Evolutionary conservation across 2,888 invertebrate species (phyloP).

Genomic region (Embidobia sp.): DNA sequence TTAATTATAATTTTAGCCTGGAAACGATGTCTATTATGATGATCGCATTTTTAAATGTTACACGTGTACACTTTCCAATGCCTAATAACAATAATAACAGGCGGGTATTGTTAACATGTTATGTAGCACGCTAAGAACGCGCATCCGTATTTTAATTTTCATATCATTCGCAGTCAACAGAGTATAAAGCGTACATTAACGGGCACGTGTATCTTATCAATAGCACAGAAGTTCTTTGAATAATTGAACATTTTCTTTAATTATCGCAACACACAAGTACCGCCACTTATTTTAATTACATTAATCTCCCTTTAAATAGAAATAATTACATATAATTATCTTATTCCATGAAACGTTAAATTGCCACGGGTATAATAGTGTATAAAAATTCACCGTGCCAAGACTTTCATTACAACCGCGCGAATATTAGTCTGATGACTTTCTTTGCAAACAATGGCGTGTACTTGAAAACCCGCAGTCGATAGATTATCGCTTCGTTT

Average conservation of each 20-base stretch:
- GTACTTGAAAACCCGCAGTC: no score
- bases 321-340: constrained; percentile 62
- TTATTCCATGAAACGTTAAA: constrained; percentile 63
- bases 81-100: constrained; percentile 53
- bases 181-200: constrained; percentile 55
- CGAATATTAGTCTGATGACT: constrained; percentile 51
- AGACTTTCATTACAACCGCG: constrained; percentile 43
- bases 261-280: constrained; percentile 61
- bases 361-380: constrained; percentile 52
- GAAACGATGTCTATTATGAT: constrained; percentile 16
- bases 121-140: constrained; percentile 32
- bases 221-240: constrained; percentile 62
- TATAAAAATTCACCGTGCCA: constrained; percentile 47
- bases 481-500: no score
- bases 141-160: constrained; percentile 56
- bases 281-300: constrained; percentile 65
- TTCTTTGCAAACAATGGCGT: constrained; percentile 40
- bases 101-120: constrained; percentile 45
- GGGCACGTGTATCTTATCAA: constrained; percentile 63
- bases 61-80: constrained; percentile 43
- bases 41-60: constrained; percentile 51
- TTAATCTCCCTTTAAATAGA: constrained; percentile 60
- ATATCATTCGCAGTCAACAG: constrained; percentile 52
- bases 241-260: constrained; percentile 64
- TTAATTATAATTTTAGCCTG: neutral